Conservation (phyloP, 2,888 invertebrate species). For the Dinocampus coccinellae region DNA sequence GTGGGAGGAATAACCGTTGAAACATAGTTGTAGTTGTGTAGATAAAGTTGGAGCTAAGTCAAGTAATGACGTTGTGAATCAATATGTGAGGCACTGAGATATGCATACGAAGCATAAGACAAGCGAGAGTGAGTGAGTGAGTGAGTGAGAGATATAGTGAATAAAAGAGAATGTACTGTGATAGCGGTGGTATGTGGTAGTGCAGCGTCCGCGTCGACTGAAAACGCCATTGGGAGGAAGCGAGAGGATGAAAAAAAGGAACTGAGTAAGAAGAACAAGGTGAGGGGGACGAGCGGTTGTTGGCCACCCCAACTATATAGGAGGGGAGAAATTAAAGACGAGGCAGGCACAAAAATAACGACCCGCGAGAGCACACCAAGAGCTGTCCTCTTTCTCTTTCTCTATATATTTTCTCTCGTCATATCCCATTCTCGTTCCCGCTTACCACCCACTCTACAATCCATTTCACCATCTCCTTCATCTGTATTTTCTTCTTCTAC, state of each 20-base stretch:
- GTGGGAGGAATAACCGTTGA: not conserved
- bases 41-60: slow-evolving; percentile 57
- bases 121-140: slow-evolving; percentile 47
- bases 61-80: slow-evolving; percentile 70
- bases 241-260: slow-evolving; percentile 30
- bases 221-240: slow-evolving; percentile 2
- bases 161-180: too few relatives aligned
- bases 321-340: slow-evolving; percentile 69
- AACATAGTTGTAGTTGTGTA: slow-evolving; percentile 51
- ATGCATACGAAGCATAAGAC: slow-evolving; percentile 69
- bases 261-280: slow-evolving; percentile 28
- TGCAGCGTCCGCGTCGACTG: slow-evolving; percentile 21
- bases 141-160: too few relatives aligned
- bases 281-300: slow-evolving; percentile 35
- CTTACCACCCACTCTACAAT: slow-evolving; percentile 25
- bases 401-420: not conserved
- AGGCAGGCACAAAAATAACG: slow-evolving; percentile 70
- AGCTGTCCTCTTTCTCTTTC: slow-evolving; percentile 30
- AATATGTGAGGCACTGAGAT: slow-evolving; percentile 70
- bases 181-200: slow-evolving; percentile 25
- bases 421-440: slow-evolving; percentile 30
- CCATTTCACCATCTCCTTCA: slow-evolving; percentile 29
- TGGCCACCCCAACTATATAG: slow-evolving; percentile 35
- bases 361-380: slow-evolving; percentile 56
- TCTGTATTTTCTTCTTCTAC: slow-evolving; percentile 26